phyloP scores from a whole-genome alignment of 1,140 invertebrate species.

The Diuraphis noxia region DNA sequence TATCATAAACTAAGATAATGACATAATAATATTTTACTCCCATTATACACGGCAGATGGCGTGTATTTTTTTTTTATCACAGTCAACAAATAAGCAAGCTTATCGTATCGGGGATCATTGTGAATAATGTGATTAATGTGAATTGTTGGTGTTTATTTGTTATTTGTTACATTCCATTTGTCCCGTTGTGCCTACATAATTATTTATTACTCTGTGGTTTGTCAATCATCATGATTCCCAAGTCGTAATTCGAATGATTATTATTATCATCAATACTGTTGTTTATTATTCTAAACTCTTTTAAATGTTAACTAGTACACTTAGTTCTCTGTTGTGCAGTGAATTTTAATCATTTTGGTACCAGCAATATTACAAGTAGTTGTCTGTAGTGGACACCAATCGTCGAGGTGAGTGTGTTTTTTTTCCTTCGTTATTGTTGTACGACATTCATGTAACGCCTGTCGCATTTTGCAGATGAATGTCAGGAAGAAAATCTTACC shows the following conservation, averaged over 20 bases:
- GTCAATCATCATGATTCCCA: background rate
- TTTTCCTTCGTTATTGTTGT: background rate
- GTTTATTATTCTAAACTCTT: background rate
- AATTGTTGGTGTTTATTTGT: background rate
- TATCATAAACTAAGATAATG: too few species aligned
- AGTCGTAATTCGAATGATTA: background rate
- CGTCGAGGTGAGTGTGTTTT: background rate
- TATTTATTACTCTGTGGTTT: too few species aligned
- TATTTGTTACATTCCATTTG: background rate
- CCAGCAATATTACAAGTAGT: background rate
- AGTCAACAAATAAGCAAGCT: background rate
- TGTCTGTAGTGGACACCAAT: background rate
- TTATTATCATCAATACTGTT: background rate
- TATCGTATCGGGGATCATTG: background rate
- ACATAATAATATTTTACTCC: too few species aligned
- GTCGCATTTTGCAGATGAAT: background rate
- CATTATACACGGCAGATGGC: background rate
- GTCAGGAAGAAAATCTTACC: constrained; percentile 5
- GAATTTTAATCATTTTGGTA: background rate
- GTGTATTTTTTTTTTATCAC: background rate
- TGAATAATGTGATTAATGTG: too few species aligned
- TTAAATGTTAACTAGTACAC: background rate
- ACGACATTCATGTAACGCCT: background rate
- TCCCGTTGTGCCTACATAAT: too few species aligned
- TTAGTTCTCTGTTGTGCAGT: background rate